Evolutionary conservation across 2,797 vertebrate genomes (phyloP).

Genomic region (Phrynocephalus guinanensis): DNA sequence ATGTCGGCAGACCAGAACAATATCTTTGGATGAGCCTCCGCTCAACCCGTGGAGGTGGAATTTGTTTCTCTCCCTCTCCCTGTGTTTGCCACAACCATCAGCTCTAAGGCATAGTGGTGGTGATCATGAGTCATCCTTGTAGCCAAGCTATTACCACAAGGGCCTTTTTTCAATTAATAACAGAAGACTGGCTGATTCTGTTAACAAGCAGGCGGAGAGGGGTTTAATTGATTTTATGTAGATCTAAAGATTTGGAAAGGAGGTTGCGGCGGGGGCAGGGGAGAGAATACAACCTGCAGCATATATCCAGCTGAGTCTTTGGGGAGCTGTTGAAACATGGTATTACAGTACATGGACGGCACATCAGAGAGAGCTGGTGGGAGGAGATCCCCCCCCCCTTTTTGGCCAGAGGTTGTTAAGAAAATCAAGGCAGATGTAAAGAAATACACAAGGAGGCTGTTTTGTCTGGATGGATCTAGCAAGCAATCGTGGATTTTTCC

Average conservation of each 20-base stretch:
- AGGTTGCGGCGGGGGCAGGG: not conserved
- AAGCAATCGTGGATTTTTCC: not conserved
- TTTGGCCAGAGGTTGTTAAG: not conserved
- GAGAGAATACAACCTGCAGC: not conserved
- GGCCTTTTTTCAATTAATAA: not conserved
- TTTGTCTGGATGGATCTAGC: not conserved
- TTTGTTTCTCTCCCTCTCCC: conserved; percentile 7
- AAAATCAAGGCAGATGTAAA: not conserved
- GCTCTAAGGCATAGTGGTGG: rapidly evolving
- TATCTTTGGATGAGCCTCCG: not conserved
- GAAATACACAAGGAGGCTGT: not conserved
- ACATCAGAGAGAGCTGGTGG: not conserved
- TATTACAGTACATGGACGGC: not conserved
- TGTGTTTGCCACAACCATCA: not conserved
- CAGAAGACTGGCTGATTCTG: conserved; percentile 20
- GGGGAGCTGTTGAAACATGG: conserved; percentile 4
- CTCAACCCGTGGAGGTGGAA: not conserved
- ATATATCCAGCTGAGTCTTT: not conserved
- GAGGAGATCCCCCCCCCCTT: not conserved
- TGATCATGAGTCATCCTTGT: not conserved
- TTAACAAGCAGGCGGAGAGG: not conserved
- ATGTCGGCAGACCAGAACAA: not conserved
- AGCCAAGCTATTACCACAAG: not conserved
- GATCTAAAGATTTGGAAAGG: not conserved
- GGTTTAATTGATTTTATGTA: not conserved